phyloP scores from a whole-genome alignment of 2,888 invertebrate species.

The Monoplex corrugatus region DNA sequence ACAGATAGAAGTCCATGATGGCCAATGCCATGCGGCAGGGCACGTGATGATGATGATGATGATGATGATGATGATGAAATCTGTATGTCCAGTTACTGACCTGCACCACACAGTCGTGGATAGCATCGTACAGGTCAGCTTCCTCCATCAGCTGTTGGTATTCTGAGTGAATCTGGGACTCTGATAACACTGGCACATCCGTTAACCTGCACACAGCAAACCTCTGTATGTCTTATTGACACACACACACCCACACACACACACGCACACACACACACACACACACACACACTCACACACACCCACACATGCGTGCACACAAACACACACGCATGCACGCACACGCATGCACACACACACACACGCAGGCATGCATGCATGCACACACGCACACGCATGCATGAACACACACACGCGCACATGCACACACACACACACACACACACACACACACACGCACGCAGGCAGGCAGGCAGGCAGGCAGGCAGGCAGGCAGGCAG shows the following conservation, averaged over 20 bases:
- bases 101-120: constrained; percentile 88
- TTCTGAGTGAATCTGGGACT: constrained; percentile 82
- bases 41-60: too few relatives aligned
- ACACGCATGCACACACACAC: neutral
- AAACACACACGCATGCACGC: neutral
- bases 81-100: constrained; percentile 67
- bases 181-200: constrained; percentile 79
- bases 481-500: too few relatives aligned
- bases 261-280: neutral
- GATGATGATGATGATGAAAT: too few relatives aligned
- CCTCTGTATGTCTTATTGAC: neutral
- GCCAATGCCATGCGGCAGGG: too few relatives aligned
- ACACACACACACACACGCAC: too few relatives aligned
- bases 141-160: constrained; percentile 86
- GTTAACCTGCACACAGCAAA: constrained; percentile 71
- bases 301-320: too few relatives aligned
- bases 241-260: too few relatives aligned
- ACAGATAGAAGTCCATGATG: too few relatives aligned
- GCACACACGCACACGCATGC: neutral
- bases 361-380: neutral
- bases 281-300: neutral
- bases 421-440: too few relatives aligned
- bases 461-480: too few relatives aligned
- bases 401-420: too few relatives aligned
- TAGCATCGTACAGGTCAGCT: constrained; percentile 86